Evolutionary conservation across 2,888 invertebrate species (phyloP), one percentile per base, ranked within the genome.

Genomic region (Serripes groenlandicus): DNA sequence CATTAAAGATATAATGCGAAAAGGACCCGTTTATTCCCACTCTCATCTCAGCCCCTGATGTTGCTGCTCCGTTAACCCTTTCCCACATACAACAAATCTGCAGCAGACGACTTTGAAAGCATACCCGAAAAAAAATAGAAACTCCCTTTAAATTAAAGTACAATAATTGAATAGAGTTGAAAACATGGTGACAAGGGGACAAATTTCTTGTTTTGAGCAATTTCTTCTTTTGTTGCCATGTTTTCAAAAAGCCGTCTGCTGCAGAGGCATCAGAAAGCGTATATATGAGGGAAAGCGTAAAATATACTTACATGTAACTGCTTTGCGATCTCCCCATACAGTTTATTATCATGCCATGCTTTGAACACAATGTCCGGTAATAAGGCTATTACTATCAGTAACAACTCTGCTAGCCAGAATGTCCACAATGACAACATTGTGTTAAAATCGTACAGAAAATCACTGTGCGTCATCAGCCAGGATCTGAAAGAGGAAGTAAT

Each of bases 361-460:
- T 91, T 81, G 11, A 90, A 71, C 7, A 93, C 34, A 54, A 94
- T 70, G 80, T 94, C 94, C 1, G 94, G 94, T 15, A 94, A 73
- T 1, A 94, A 87, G 7, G 93, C 92, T 0, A 91, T 74, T 18
- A 91, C 73, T 0, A 90, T 83, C 28, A 94, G 81, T 30, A 93
- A 60, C 2, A 94, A 28, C 32, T 92, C 85, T 11, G 88, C 78
- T 5, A 94, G 81, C 94, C 93, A 94, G n/a, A 91, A 83, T 0
- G 86, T 83, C 2, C 73, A 82, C 56, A 89, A 87, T 42, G 85
- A 76, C 32, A 92, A 81, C 23, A 92, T 79, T 7, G 86, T 89
- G 73, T 84, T 84, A 66, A 88, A 87, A 15, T 89, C 89, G 62
- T 82, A 78, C 62, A 81, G 88, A 54, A 90, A 83, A 58, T 88